A percentile compares a stretch with the other conserved stretches of the same genome.
Evolutionary conservation across 2,797 vertebrate genomes (phyloP).

Genomic region (Myotis pilosus): DNA sequence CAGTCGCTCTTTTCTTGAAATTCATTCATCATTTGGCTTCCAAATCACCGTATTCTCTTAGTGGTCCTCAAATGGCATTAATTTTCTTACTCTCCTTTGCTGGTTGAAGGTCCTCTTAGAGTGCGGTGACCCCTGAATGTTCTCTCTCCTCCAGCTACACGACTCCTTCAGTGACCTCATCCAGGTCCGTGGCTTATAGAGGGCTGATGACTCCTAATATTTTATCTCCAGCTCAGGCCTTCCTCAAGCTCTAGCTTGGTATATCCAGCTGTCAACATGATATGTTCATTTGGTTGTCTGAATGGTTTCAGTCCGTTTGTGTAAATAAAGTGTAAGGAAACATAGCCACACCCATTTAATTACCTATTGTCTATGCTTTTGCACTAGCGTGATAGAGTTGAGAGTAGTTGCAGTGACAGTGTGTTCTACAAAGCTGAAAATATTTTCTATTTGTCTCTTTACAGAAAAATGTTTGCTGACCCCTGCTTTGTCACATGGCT

Average conservation of each 20-base stretch:
- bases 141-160: neutral
- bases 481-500: neutral
- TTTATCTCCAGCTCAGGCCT: neutral
- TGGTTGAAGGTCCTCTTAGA: neutral
- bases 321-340: neutral
- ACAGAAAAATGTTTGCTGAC: neutral
- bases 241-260: neutral
- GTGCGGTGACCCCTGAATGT: no score
- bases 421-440: neutral
- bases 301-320: neutral
- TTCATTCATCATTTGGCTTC: neutral
- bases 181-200: neutral
- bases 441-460: neutral
- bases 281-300: neutral
- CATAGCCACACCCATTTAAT: neutral
- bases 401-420: neutral
- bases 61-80: no score
- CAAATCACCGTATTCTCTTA: neutral
- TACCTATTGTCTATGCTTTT: neutral
- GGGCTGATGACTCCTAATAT: neutral
- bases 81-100: neutral
- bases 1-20: neutral
- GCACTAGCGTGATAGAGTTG: rapidly evolving
- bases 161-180: neutral
- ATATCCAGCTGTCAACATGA: neutral